phyloP scores from a whole-genome alignment of 2,797 vertebrate species.

The Schizopygopsis malacanthus region DNA sequence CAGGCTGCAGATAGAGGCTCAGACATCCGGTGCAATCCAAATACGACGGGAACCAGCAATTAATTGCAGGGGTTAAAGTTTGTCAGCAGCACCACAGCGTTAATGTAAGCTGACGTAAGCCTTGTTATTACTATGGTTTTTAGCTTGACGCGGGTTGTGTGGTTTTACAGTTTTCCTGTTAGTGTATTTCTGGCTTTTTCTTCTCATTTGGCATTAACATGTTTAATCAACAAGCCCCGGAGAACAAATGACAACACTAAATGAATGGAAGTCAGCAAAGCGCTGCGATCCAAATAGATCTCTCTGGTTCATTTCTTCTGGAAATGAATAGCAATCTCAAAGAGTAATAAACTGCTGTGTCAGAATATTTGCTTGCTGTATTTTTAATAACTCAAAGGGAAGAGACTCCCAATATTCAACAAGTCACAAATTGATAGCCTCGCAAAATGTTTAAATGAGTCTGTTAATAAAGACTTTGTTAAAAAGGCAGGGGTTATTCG shows the following conservation, averaged over 20 bases:
- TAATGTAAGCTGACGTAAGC: slow-evolving; percentile 40
- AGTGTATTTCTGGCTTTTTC: not conserved
- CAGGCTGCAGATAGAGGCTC: slow-evolving; percentile 43
- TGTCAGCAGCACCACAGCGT: not conserved
- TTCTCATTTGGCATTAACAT: slow-evolving; percentile 30
- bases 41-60: not conserved
- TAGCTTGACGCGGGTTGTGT: not conserved
- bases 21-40: slow-evolving; percentile 13
- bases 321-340: slow-evolving; percentile 45
- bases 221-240: slow-evolving; percentile 30
- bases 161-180: not conserved
- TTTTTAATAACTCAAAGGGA: slow-evolving; percentile 22
- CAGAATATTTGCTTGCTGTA: slow-evolving; percentile 30
- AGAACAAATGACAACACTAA: slow-evolving; percentile 16
- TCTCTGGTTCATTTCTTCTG: slow-evolving; percentile 35
- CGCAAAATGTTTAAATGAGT: slow-evolving; percentile 14
- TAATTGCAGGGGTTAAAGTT: slow-evolving; percentile 39
- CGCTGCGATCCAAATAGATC: slow-evolving; percentile 8
- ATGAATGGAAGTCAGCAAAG: slow-evolving; percentile 27
- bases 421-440: slow-evolving; percentile 5
- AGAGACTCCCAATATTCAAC: slow-evolving; percentile 18
- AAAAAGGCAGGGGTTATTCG: not conserved
- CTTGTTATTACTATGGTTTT: not conserved
- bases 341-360: slow-evolving; percentile 36
- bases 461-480: not conserved